A percentile compares a stretch with the other conserved stretches of the same genome.
phyloP scores from a whole-genome alignment of 2,888 invertebrate species.

The Cerceris ruficornis region DNA sequence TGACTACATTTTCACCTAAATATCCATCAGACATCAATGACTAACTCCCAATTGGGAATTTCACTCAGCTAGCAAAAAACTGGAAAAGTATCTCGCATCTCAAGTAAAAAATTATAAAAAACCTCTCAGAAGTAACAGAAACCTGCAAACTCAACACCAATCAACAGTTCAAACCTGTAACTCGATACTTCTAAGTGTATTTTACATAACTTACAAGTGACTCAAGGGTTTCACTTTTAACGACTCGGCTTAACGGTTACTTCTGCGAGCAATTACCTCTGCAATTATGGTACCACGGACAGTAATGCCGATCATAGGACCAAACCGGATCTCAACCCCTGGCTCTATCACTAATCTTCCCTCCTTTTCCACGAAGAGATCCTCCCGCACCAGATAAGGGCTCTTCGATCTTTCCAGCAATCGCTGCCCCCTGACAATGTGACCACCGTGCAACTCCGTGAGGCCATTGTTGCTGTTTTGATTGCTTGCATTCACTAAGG shows the following conservation, averaged over 20 bases:
- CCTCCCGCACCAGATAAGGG: slow-evolving; percentile 90
- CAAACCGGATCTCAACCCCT: slow-evolving; percentile 94
- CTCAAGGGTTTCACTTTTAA: background rate
- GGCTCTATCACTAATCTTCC: slow-evolving; percentile 93
- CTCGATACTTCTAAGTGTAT: background rate
- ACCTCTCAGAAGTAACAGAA: too few species aligned
- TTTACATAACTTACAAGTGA: background rate
- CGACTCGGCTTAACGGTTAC: background rate
- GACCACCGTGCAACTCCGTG: slow-evolving; percentile 86
- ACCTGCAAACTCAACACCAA: too few species aligned
- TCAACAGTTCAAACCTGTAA: too few species aligned
- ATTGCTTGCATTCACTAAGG: slow-evolving; percentile 60
- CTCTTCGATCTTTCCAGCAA: slow-evolving; percentile 84
- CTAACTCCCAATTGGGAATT: too few species aligned
- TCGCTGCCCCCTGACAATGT: slow-evolving; percentile 84
- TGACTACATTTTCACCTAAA: too few species aligned
- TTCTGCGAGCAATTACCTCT: slow-evolving; percentile 85
- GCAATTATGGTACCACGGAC: slow-evolving; percentile 94
- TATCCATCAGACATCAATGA: too few species aligned
- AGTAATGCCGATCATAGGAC: slow-evolving; percentile 96
- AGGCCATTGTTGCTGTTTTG: slow-evolving; percentile 52
- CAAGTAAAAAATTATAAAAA: too few species aligned
- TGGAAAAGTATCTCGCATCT: too few species aligned
- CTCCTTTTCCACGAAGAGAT: slow-evolving; percentile 89
- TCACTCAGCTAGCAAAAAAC: too few species aligned